phyloP scores from a whole-genome alignment of 2,888 invertebrate genomes.

The Macrophya annulata region DNA sequence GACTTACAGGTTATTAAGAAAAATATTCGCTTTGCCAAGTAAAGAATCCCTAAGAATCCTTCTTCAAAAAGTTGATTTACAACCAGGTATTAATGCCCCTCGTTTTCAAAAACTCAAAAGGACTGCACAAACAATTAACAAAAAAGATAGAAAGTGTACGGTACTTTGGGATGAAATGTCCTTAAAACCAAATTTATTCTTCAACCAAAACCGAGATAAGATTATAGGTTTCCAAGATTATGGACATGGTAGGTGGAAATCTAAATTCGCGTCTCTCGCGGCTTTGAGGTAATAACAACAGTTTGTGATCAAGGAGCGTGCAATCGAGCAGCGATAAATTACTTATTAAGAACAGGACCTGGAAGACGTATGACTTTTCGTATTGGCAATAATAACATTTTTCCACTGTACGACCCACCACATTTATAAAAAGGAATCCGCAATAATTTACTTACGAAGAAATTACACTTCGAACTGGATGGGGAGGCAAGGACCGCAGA shows the following conservation, averaged over 20 bases:
- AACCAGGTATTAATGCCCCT: constrained; percentile 58
- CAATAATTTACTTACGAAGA: constrained; percentile 58
- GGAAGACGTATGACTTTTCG: background rate
- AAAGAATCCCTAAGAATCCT: constrained; percentile 59
- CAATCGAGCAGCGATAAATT: constrained; percentile 55
- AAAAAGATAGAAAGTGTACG: constrained; percentile 55
- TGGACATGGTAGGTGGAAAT: constrained; percentile 42
- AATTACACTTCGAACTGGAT: constrained; percentile 51
- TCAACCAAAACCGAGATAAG: constrained; percentile 54
- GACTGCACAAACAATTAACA: constrained; percentile 46
- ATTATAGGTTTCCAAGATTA: constrained; percentile 57
- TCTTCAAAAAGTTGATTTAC: constrained; percentile 61
- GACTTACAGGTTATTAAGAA: constrained; percentile 60
- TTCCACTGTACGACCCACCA: constrained; percentile 40
- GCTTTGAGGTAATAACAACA: constrained; percentile 61
- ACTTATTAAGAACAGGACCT: constrained; percentile 3
- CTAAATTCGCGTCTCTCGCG: constrained; percentile 57
- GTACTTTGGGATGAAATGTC: constrained; percentile 63
- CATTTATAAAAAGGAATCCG: constrained; percentile 61
- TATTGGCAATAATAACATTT: constrained; percentile 20
- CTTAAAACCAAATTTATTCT: constrained; percentile 58
- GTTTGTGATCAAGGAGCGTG: constrained; percentile 64
- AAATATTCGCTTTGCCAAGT: constrained; percentile 62
- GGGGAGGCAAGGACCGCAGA: constrained; percentile 31
- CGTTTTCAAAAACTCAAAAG: constrained; percentile 59